Percentiles rank a stretch among this genome's conserved stretches.
phyloP scores from a whole-genome alignment of 2,888 invertebrate genomes.

The Drosophila phalerata region DNA sequence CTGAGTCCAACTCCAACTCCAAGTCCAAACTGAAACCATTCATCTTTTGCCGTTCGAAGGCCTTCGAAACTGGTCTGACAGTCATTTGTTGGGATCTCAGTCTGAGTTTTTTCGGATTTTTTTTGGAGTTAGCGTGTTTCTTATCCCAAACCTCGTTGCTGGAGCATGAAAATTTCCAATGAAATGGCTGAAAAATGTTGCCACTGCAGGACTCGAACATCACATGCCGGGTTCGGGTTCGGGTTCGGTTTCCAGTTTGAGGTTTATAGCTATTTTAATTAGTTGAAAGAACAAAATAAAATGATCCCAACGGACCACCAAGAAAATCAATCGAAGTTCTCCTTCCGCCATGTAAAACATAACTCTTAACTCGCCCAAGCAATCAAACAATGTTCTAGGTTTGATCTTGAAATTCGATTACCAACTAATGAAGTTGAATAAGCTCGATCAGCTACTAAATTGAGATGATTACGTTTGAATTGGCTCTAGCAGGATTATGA shows the following conservation, averaged over 20 bases:
- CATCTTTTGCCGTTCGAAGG: constrained; percentile 79
- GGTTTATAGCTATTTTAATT: constrained; percentile 78
- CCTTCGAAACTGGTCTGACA: constrained; percentile 67
- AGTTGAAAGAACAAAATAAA: constrained; percentile 59
- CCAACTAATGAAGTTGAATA: constrained; percentile 81
- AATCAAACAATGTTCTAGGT: constrained; percentile 40
- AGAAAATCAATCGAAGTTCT: constrained; percentile 10
- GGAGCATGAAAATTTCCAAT: constrained; percentile 69
- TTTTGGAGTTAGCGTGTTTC: constrained; percentile 72
- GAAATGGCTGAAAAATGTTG: constrained; percentile 72
- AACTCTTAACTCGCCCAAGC: constrained; percentile 51
- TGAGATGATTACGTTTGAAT: constrained; percentile 68
- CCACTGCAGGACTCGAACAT: constrained; percentile 64
- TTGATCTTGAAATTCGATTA: constrained; percentile 65
- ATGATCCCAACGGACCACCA: constrained; percentile 64
- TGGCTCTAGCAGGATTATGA: constrained; percentile 46
- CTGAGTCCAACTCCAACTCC: constrained; percentile 6
- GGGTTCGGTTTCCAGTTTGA: constrained; percentile 3
- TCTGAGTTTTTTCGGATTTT: constrained; percentile 17
- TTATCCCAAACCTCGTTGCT: constrained; percentile 60
- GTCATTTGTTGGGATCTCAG: constrained; percentile 55
- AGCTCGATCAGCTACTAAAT: constrained; percentile 69
- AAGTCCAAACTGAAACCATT: constrained; percentile 57
- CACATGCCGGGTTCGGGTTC: constrained; percentile 59
- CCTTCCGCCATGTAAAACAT: constrained; percentile 48